Percentiles rank a stretch among this genome's conserved stretches.
These are phyloP conservation scores for Phytoseiulus persimilis DNA, from an alignment of 2,888 invertebrate genomes.

Conservation along the genomic window DNA sequence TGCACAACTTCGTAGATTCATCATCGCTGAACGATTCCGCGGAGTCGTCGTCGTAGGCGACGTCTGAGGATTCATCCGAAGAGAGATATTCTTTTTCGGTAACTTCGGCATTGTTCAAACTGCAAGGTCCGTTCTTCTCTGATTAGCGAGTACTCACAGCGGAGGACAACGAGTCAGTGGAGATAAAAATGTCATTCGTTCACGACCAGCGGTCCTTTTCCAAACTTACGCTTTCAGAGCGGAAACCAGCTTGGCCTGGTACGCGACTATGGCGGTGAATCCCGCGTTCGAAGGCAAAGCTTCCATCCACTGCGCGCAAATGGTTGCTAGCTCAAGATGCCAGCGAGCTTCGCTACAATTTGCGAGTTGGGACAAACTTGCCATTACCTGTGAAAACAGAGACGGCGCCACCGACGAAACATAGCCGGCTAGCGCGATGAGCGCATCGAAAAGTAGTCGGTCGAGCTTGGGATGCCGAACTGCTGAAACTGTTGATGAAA, in stretches of 20 bases:
- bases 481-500: conserved; percentile 10
- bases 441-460: conserved; percentile 16
- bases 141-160: too few relatives aligned
- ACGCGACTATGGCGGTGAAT: conserved; percentile 19
- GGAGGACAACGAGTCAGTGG: too few relatives aligned
- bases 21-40: conserved; percentile 60
- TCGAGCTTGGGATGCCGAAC: conserved; percentile 18
- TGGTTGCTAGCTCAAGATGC: conserved; percentile 31
- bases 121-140: too few relatives aligned
- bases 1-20: conserved; percentile 71
- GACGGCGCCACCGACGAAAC: conserved; percentile 10
- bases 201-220: too few relatives aligned
- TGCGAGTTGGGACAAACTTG: conserved; percentile 12
- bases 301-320: conserved; percentile 30
- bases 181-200: too few relatives aligned
- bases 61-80: conserved; percentile 26
- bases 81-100: background rate
- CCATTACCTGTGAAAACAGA: background rate
- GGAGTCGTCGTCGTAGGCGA: conserved; percentile 19
- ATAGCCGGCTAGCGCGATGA: background rate
- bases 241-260: conserved; percentile 20
- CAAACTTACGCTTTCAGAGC: conserved; percentile 25
- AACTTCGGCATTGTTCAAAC: background rate
- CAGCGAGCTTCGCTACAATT: conserved; percentile 28
- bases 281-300: conserved; percentile 19